Base-by-base conservation (phyloP, 2,888 invertebrate genomes). In the Luperina testacea region DNA sequence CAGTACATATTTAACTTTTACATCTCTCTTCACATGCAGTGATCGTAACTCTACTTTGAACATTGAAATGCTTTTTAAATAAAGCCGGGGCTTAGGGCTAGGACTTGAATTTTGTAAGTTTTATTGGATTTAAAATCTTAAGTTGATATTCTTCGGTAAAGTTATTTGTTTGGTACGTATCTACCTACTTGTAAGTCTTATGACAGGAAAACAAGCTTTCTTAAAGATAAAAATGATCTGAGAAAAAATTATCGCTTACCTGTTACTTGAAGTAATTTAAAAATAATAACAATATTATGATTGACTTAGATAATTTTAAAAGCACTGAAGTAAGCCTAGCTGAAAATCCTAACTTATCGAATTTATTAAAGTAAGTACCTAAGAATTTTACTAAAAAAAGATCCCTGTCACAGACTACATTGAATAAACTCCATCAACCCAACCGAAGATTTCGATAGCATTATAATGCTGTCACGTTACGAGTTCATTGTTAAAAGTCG, bases 401-500 rank as follows among this genome's bases (percentile, higher is more conserved):
- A 65, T 69, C 75, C 61, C 45, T 24, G 57, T 15, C 78, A 67
- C 27, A 57, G 27, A 38, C 45, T 42, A 17, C 53, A 77, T 77
- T 72, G 68, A 83, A 75, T 83, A 65, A 85, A 80, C 69, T 75
- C 74, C 51, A 80, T 79, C 83, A 73, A 64, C 17, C 32, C 20
- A 63, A 24, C 27, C 63, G 77, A 83, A 86, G 75, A 83, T 85
- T 83, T 61, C 59, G 53, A 70, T 27, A 79, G 71, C 63, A 68
- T 80, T 83, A 75, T 59, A 90, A 91, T 83, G 70, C 85, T 77
- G 76, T 89, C 85, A 81, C 77, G 83, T 82, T 85, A 82, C 77
- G 84, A 77, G 81, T 73, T 75, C 74, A 70, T 75, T 72, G 88
- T 90, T 91, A 92, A 92, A 93, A 92, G 87, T 88, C 88, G 82